phyloP scores from a whole-genome alignment of 2,888 invertebrate species.

The Lobophora halterata region DNA sequence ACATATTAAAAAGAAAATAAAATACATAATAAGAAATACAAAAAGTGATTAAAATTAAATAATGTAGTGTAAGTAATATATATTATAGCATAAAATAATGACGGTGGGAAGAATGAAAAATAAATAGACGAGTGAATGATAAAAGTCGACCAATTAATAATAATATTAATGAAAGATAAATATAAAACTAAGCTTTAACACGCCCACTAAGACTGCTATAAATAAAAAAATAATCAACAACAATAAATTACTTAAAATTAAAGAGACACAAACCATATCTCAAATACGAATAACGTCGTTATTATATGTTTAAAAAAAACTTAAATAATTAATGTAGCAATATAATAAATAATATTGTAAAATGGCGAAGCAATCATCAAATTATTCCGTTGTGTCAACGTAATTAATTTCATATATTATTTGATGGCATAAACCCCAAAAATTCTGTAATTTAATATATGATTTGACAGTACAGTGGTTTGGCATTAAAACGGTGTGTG shows the following conservation, averaged over 20 bases:
- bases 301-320: constrained; percentile 5
- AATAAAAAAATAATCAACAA: constrained; percentile 42
- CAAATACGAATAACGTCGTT: no score
- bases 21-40: constrained; percentile 10
- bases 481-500: no score
- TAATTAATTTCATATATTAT: no score
- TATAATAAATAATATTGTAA: no score
- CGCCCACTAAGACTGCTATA: constrained; percentile 47
- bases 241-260: constrained; percentile 45
- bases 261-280: constrained; percentile 1
- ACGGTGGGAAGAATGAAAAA: constrained; percentile 22
- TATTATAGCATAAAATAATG: not conserved
- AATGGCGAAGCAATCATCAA: no score
- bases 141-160: constrained; percentile 9
- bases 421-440: no score
- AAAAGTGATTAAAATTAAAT: constrained; percentile 3
- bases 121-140: not conserved
- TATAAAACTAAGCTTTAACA: constrained; percentile 43
- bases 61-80: constrained; percentile 10
- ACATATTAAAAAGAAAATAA: constrained; percentile 8
- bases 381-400: no score
- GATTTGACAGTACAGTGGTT: no score
- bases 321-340: no score
- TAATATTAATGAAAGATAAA: constrained; percentile 10
- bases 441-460: no score